Percentiles rank a stretch among this genome's conserved stretches.
Conservation (phyloP, 2,113 vertebrate genomes). For the Acrocephalus arundinaceus region DNA sequence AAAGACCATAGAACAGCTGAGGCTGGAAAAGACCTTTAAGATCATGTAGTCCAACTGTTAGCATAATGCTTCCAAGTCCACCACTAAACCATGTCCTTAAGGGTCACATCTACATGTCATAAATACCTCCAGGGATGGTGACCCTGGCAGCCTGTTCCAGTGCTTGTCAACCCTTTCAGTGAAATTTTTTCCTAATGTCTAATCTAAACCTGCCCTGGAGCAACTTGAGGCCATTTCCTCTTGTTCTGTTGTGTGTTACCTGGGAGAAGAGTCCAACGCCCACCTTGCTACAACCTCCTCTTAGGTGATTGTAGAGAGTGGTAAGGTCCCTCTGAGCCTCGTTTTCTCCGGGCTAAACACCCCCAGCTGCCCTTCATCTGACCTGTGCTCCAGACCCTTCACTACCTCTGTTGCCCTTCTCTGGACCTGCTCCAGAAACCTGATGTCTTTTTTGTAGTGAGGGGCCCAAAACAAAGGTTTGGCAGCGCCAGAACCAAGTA, state of each 20-base stretch:
- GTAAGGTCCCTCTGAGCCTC: background rate
- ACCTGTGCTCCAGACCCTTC: background rate
- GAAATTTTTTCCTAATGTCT: background rate
- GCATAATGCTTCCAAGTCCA: background rate
- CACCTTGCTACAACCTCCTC: background rate
- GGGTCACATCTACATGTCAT: rapidly evolving
- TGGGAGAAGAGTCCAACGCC: background rate
- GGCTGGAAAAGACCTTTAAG: background rate
- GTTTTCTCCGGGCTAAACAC: background rate
- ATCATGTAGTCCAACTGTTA: background rate
- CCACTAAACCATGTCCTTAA: background rate
- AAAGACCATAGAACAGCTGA: background rate
- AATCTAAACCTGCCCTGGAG: background rate
- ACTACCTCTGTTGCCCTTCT: background rate
- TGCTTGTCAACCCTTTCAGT: background rate
- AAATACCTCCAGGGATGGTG: background rate
- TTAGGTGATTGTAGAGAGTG: background rate
- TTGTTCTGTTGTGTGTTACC: background rate
- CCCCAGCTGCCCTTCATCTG: background rate
- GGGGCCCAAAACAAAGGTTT: background rate
- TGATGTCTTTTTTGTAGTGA: background rate
- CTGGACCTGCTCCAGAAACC: background rate
- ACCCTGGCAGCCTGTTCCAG: background rate
- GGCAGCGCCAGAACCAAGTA: background rate
- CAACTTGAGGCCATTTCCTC: background rate